Conservation (phyloP, 2,888 invertebrate genomes). For the Labia minor region DNA sequence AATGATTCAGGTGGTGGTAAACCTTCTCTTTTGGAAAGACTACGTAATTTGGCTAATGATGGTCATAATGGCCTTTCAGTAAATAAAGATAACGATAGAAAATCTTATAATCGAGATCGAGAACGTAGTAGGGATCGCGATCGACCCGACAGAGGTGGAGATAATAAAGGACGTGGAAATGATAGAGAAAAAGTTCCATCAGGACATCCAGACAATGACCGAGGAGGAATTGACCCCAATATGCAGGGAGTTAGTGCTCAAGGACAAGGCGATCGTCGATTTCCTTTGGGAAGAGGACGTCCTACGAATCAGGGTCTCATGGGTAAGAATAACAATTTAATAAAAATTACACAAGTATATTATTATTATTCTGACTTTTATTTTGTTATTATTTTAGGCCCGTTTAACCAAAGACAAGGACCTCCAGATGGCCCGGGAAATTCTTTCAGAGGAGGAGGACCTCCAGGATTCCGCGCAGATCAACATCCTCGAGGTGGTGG, state of each 20-base stretch:
- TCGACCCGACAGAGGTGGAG: not conserved
- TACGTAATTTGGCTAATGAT: constrained; percentile 36
- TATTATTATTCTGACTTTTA: too few species aligned
- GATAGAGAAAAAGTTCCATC: not conserved
- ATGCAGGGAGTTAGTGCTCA: not conserved
- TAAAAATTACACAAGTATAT: not conserved
- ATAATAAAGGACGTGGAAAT: not conserved
- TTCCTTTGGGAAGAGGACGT: not conserved
- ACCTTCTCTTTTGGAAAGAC: constrained; percentile 35
- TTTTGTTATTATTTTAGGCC: too few species aligned
- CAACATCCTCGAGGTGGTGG: constrained; percentile 18
- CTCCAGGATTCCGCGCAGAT: constrained; percentile 14
- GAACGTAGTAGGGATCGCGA: constrained; percentile 30
- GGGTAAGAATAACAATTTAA: not conserved
- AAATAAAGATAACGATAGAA: constrained; percentile 28
- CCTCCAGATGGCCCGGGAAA: constrained; percentile 18
- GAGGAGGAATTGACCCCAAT: not conserved
- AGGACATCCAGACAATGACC: not conserved
- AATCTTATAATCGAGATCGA: constrained; percentile 17
- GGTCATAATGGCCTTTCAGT: constrained; percentile 33
- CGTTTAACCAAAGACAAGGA: constrained; percentile 21
- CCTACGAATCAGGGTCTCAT: not conserved
- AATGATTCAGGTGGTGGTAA: constrained; percentile 27
- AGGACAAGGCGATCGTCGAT: constrained; percentile 5
- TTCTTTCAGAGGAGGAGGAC: constrained; percentile 15